Evolutionary conservation across 2,888 invertebrate species (phyloP), one percentile per base, ranked within the genome.

Genomic region (Epirrhoe alternata): DNA sequence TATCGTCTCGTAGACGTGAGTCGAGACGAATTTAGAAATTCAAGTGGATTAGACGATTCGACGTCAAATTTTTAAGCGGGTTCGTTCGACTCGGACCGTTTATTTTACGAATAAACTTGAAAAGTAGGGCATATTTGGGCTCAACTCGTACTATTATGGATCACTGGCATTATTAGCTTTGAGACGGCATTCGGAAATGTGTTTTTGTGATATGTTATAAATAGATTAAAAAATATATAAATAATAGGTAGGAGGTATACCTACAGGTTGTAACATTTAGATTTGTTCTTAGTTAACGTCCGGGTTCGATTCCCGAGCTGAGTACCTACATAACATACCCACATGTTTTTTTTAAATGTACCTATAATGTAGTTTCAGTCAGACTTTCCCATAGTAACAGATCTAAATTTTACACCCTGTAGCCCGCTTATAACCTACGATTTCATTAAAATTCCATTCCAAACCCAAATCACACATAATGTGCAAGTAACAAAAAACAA

Each of bases 1-100:
- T 82, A 83, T 82, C 79, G 74, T 67, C 73, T 75, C 78, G 76
- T 73, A 77, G 79, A 77, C 74, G 65, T 73, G 72, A 77, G 75
- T 75, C 72, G 71, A 77, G 76, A 80, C 77, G 75, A 74, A 76
- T 80, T 77, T 75, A 79, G 76, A 81, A 78, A 73, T 74, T 76
- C 74, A 76, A 80, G 76, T 70, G 71, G 69, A 71, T 71, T 64
- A 71, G 68, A 65, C 72, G 66, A 77, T 74, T 73, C 74, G 69
- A 76, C 72, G 70, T 72, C 72, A 73, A 74, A 68, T 63, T 71
- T 73, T 75, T 73, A 71, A 56, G 70, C 56, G 31, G 57, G 70
- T 65, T 65, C 52, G 31, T 66, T 61, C 45, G 53, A 61, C 60
- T 60, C 49, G 47, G 33, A 54, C 17, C 35, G 24, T 16, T 61